Evolutionary conservation across 2,888 invertebrate species (phyloP).

Genomic region (Oxycera nigricornis): DNA sequence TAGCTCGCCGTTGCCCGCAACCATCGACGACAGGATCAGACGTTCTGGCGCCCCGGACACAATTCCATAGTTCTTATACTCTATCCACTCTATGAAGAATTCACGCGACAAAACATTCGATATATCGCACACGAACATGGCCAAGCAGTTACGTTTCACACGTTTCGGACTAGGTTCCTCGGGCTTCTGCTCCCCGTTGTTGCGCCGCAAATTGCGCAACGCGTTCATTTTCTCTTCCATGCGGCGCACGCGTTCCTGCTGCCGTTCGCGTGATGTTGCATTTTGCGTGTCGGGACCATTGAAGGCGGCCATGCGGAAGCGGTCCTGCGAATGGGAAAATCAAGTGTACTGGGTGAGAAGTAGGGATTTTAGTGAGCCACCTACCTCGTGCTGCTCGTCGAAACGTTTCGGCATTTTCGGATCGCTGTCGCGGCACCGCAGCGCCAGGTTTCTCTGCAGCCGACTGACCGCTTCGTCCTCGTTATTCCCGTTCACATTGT

Average conservation of each 20-base stretch:
- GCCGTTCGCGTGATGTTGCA: conserved; percentile 66
- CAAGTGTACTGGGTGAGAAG: neutral
- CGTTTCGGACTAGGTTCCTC: conserved; percentile 66
- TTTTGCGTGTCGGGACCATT: conserved; percentile 58
- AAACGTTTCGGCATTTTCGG: conserved; percentile 59
- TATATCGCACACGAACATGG: conserved; percentile 87
- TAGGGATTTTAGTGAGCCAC: neutral
- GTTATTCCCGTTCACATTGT: conserved; percentile 47
- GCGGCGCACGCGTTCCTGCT: conserved; percentile 69
- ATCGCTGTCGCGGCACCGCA: conserved; percentile 59
- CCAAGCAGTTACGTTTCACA: conserved; percentile 72
- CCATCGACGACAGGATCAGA: conserved; percentile 86
- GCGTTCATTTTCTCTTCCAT: conserved; percentile 70
- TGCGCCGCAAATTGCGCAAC: conserved; percentile 55
- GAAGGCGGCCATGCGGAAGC: conserved; percentile 68
- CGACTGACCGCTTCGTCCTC: conserved; percentile 60
- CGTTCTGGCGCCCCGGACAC: conserved; percentile 82
- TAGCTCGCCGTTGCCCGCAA: conserved; percentile 88
- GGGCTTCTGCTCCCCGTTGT: conserved; percentile 49
- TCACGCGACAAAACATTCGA: conserved; percentile 72
- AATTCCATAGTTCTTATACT: conserved; percentile 68
- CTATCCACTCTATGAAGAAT: conserved; percentile 61
- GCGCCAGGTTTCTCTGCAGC: conserved; percentile 59
- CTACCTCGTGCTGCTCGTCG: conserved; percentile 60
- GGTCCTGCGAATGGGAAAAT: conserved; percentile 53